Base-by-base conservation (phyloP, 2,888 invertebrate species). In the Tortrix viridana region DNA sequence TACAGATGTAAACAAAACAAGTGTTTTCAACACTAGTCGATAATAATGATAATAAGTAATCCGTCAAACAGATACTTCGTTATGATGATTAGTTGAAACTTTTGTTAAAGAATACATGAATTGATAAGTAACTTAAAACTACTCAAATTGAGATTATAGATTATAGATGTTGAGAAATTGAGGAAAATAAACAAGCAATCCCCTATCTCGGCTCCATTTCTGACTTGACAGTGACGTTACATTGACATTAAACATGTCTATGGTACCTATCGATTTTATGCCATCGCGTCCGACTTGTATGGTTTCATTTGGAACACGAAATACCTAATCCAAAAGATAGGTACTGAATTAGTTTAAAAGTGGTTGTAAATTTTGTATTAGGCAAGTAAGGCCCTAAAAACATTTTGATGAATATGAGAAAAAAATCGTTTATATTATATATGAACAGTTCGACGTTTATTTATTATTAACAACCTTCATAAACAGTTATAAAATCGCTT, bases 1-100 rank as follows among this genome's bases (percentile, higher is more conserved):
- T 64, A 66, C 46, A 20, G 32, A 20, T 60, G 47, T 55, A 46
- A 14, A 49, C 16, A 16, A 50, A 65, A 60, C 37, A 89, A 83
- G 60, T 22, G 20, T 32, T 47, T 20, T 19, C n/a, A 12, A 18
- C 44, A 46, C 37, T 22, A 12, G 32, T 9, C 18, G 18, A 12
- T 41, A 41, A 3, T 41, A n/a, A n/a, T 41, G 41, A 41, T 14
- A 14, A 12, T 14, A 14, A 14, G 14, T 16, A 16, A 16, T 16
- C n/a, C 41, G n/a, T 41, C 1, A 14, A 14, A 3, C 4, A 9
- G n/a, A 54, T 19, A 18, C 26, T 49, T 5, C 18, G 49, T 6
- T 37, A 19, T 37, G 19, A 20, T 20, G 12, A 16, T 26, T 19
- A 6, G 14, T 32, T 37, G 2, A n/a, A 1, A 6, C 41, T 41